Base-by-base conservation (phyloP, 2,797 vertebrate genomes). In the Danio tinwini region DNA sequence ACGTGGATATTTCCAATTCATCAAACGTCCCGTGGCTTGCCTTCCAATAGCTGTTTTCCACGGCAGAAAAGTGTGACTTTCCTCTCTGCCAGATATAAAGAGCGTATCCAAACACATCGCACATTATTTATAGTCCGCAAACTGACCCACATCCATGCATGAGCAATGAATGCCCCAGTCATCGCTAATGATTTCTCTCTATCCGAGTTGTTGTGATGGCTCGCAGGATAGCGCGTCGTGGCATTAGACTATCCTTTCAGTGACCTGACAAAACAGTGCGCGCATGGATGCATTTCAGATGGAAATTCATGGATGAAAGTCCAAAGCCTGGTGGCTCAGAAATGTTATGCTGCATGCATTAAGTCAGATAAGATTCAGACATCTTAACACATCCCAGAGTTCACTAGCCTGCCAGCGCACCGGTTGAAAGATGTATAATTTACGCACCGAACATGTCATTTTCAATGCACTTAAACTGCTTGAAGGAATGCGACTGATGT, bases 311-410 rank as follows among this genome's bases (percentile, higher is more conserved):
- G 67, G 56, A 71, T 78, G 58, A 78, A 70, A 78, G 76, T 78
- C 76, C 58, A 71, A 62, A 78, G 58, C 37, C 9, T 63, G 76
- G 76, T 71, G 76, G 67, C 47, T 71, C 40, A 53, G 47, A 61
- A 74, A 45, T 71, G 17, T 62, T 71, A 62, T 44, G 47, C 67
- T 45, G 76, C 68, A 78, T 78, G 67, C 67, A 71, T 78, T 29
- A 78, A 61, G 47, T 53, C 58, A 78, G 76, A 78, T 83, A 56
- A 45, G 53, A 74, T 78, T 81, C 59, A 63, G 45, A 68, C 58
- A 81, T 59, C 64, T 83, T 52, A 81, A 76, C 84, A 71, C 65
- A 71, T 81, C 77, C 59, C 59, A 78, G 65, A 63, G 47, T 68
- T 77, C 74, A 55, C 74, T 71, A 63, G 65, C 53, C 67, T 67